phyloP scores from a whole-genome alignment of 2,888 invertebrate species.

The Silvanus unidentatus region DNA sequence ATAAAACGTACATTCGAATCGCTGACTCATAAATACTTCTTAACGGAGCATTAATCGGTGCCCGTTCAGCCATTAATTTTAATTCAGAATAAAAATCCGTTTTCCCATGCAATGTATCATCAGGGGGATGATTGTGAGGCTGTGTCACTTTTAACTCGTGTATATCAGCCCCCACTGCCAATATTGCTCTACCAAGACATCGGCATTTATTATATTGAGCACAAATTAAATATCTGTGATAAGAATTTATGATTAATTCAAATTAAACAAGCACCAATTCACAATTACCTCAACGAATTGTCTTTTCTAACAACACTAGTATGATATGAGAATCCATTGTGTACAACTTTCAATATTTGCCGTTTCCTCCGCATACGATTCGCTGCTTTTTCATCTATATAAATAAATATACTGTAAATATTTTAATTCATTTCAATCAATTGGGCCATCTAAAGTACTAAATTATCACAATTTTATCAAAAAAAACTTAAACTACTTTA shows the following conservation, averaged over 20 bases:
- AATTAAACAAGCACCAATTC: neutral
- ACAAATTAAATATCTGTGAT: constrained; percentile 28
- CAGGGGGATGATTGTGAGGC: constrained; percentile 31
- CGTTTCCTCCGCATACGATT: constrained; percentile 6
- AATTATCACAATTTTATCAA: constrained; percentile 3
- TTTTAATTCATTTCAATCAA: neutral
- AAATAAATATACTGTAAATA: constrained; percentile 3
- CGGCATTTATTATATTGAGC: constrained; percentile 24
- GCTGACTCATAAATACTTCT: constrained; percentile 11
- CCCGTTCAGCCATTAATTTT: constrained; percentile 3
- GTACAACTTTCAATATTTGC: constrained; percentile 12
- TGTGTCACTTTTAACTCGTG: constrained; percentile 24
- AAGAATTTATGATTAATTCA: neutral
- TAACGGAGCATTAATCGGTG: neutral
- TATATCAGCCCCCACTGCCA: constrained; percentile 20
- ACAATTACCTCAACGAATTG: constrained; percentile 4
- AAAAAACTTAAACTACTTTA: too few relatives aligned
- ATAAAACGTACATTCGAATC: constrained; percentile 7
- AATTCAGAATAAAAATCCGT: constrained; percentile 13
- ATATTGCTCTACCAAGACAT: constrained; percentile 26
- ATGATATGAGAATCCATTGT: constrained; percentile 15
- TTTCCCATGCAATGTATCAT: constrained; percentile 19
- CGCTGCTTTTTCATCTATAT: neutral
- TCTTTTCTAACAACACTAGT: constrained; percentile 11
- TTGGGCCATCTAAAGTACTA: too few relatives aligned